phyloP scores from a whole-genome alignment of 2,797 vertebrate species.

The Lacerta bilineata region DNA sequence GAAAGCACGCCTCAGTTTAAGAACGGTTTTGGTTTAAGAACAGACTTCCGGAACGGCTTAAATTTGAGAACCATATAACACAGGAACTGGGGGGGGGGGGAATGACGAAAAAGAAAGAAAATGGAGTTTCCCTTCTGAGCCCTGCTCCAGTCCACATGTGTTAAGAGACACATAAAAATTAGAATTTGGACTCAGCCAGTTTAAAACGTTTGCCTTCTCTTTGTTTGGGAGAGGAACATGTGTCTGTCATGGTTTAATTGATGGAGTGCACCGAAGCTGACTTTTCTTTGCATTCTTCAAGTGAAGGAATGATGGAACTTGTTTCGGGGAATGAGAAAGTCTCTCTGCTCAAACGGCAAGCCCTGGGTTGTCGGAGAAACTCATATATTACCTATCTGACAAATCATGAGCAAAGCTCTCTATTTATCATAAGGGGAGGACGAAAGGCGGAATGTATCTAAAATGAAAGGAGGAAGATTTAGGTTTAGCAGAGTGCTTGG shows the following conservation, averaged over 20 bases:
- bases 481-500: neutral
- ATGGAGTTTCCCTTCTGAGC: neutral
- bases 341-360: conserved; percentile 16
- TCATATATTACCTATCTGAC: conserved; percentile 51
- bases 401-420: conserved; percentile 17
- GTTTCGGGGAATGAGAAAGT: conserved; percentile 37
- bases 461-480: conserved; percentile 18
- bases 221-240: conserved; percentile 55
- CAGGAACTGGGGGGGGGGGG: neutral
- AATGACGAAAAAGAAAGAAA: neutral
- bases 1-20: no score
- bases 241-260: conserved; percentile 57
- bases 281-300: conserved; percentile 44
- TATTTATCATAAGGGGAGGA: conserved; percentile 42
- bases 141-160: no score
- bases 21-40: no score
- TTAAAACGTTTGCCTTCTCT: neutral
- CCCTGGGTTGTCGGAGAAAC: conserved; percentile 41
- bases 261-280: conserved; percentile 48
- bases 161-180: neutral
- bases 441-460: neutral
- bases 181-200: neutral
- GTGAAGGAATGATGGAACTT: conserved; percentile 43
- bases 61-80: neutral
- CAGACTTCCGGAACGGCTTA: no score